phyloP scores from a whole-genome alignment of 2,113 vertebrate species.

The Pterocles burchelli region DNA sequence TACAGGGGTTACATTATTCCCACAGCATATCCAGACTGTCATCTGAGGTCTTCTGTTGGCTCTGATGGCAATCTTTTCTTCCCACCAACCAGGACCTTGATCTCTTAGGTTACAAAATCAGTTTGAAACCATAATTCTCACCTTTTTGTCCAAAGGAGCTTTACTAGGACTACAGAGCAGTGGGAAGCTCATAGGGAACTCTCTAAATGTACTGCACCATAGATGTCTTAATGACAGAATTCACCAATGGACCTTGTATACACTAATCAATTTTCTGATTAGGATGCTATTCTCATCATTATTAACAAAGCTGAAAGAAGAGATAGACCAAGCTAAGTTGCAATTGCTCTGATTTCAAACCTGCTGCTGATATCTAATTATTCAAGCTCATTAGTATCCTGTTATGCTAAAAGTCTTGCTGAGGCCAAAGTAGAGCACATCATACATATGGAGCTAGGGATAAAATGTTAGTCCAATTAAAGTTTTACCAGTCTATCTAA shows the following conservation, averaged over 20 bases:
- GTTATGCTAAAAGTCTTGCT: background rate
- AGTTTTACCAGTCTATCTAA: background rate
- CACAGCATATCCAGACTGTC: background rate
- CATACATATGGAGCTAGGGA: background rate
- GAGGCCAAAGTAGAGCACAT: background rate
- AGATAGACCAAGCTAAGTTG: background rate
- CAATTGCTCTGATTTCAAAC: background rate
- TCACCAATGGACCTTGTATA: background rate
- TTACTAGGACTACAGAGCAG: fast-evolving
- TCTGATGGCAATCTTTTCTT: background rate
- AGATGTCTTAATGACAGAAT: background rate
- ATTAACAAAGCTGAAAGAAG: background rate
- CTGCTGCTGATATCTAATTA: background rate
- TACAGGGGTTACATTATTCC: background rate
- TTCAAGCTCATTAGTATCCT: background rate
- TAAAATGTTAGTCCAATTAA: background rate
- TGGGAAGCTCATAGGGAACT: background rate
- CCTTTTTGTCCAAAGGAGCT: background rate
- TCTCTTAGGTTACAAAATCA: background rate
- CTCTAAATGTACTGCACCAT: background rate
- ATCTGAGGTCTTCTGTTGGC: background rate
- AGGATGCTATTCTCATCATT: background rate
- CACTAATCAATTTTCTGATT: background rate
- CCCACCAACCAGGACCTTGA: background rate
- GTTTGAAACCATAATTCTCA: background rate